Evolutionary conservation across 2,113 vertebrate genomes (phyloP), one percentile per base, ranked within the genome.

Genomic region (Zosterops japonicus): DNA sequence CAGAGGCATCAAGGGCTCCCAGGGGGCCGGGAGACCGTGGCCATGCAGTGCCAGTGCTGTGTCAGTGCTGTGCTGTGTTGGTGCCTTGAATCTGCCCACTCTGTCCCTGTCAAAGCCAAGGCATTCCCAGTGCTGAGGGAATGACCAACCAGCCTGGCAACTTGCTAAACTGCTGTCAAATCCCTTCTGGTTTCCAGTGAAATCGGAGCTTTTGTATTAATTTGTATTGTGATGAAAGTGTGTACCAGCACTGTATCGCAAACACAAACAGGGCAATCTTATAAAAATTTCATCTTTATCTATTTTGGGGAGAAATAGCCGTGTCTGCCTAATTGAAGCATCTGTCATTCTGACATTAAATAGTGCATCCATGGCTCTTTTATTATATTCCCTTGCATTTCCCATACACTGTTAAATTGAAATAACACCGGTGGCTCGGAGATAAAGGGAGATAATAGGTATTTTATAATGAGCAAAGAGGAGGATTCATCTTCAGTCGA

Each of bases 201-300:
- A 95, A 90, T 28, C 23, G 24, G 93, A 91, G 95, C 10, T 94
- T 93, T 95, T 90, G 64, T 88, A 96, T 96, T 95, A 96, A 97
- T 97, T 97, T 97, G 64, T 94, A 42, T 83, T 82, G 87, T 94
- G 94, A 96, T 91, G 96, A 96, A 94, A 78, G 97, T 90, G n/a
- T 92, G 93, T 72, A 86, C 70, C 91, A 65, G 89, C 47, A 49
- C 92, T 6, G 52, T 84, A 71, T 83, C 60, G 18, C 95, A 95
- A 97, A 97, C 96, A 97, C 95, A 91, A 97, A 94, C 93, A 92
- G 96, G 72, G 89, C 95, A 92, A 90, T 93, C 98, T 98, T 97
- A 98, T 98, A 97, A 98, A 98, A 98, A 97, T 97, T 97, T 98
- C 96, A 98, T 98, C 97, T 97, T 97, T 97, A 97, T 98, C 98